These are phyloP conservation scores for Coremacera marginata DNA, from an alignment of 2,888 invertebrate genomes.

Conservation along the genomic window DNA sequence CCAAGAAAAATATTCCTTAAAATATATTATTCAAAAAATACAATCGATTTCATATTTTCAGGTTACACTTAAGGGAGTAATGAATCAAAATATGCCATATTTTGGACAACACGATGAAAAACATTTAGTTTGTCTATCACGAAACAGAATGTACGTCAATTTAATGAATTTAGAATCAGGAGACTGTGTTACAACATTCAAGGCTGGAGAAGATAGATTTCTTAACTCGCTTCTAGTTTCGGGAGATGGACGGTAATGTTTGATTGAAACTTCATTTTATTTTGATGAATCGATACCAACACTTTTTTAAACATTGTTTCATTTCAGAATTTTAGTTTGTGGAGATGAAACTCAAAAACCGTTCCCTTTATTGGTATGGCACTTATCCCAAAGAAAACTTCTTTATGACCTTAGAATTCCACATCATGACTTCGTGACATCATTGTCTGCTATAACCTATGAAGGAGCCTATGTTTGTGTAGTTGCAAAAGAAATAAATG, in stretches of 20 bases:
- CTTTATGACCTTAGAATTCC: conserved; percentile 89
- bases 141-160: conserved; percentile 91
- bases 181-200: conserved; percentile 79
- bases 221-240: conserved; percentile 89
- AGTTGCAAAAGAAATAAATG: conserved; percentile 78
- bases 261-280: background rate
- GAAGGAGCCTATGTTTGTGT: conserved; percentile 85
- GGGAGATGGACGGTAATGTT: conserved; percentile 82
- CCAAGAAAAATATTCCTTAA: background rate
- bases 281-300: background rate
- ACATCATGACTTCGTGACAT: conserved; percentile 89
- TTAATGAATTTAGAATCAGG: conserved; percentile 86
- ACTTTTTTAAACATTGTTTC: conserved; percentile 10
- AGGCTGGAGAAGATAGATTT: conserved; percentile 91
- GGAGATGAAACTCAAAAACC: conserved; percentile 95
- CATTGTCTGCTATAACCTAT: conserved; percentile 85
- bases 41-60: conserved; percentile 60
- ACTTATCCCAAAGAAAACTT: conserved; percentile 84
- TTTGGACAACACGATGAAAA: conserved; percentile 85
- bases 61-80: conserved; percentile 84
- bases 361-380: conserved; percentile 91
- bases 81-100: conserved; percentile 94
- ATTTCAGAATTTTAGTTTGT: conserved; percentile 82
- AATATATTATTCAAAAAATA: background rate
- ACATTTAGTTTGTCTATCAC: conserved; percentile 82